Percentiles rank a stretch among this genome's conserved stretches.
Conservation (phyloP, 2,113 vertebrate genomes). For the Paradisaea rubra region DNA sequence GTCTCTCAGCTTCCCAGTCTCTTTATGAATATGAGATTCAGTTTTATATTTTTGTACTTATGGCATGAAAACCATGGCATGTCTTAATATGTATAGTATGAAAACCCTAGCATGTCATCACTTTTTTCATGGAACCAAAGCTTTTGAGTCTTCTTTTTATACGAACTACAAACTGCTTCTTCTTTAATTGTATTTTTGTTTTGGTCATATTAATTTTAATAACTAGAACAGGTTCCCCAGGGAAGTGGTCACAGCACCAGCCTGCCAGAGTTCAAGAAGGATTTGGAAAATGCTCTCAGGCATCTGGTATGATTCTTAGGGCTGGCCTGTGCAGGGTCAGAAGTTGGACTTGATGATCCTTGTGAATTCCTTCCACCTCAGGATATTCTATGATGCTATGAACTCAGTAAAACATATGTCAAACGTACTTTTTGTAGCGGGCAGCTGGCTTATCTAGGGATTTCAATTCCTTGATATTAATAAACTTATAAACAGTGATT, state of each 20-base stretch:
- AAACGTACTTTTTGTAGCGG: background rate
- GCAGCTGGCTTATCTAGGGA: background rate
- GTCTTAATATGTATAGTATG: background rate
- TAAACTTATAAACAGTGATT: background rate
- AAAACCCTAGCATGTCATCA: background rate
- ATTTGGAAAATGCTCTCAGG: background rate
- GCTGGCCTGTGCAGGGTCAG: background rate
- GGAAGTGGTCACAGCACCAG: background rate
- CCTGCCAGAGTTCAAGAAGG: background rate
- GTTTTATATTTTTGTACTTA: background rate
- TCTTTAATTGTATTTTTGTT: background rate
- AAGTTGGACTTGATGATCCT: background rate
- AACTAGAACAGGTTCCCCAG: background rate
- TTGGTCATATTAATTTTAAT: background rate
- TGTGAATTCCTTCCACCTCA: background rate
- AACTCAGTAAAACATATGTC: background rate
- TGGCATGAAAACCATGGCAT: background rate
- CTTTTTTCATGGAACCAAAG: background rate
- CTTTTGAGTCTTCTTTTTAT: background rate
- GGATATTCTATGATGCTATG: background rate
- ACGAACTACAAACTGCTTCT: background rate
- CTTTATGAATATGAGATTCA: background rate
- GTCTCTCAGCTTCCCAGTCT: background rate
- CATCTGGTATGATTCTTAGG: background rate
- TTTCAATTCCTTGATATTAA: background rate